Evolutionary conservation across 1,140 invertebrate genomes (phyloP).

Genomic region (Meloidogyne chitwoodi): DNA sequence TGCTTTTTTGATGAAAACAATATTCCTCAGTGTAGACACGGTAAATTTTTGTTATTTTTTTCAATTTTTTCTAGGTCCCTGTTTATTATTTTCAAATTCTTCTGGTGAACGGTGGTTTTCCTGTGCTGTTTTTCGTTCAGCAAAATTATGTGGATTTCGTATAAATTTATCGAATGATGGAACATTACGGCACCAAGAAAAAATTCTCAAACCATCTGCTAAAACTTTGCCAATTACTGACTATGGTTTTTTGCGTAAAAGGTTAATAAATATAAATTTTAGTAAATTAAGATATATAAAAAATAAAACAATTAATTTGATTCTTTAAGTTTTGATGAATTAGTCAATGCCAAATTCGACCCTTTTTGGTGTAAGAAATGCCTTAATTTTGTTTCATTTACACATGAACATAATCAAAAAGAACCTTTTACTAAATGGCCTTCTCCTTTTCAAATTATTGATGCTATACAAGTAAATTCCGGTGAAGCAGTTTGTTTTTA

Average conservation of each 20-base stretch:
- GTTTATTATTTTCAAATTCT: slow-evolving; percentile 12
- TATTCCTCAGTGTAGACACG: slow-evolving; percentile 6
- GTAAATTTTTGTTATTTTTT: not conserved
- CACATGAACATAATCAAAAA: not conserved
- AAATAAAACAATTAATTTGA: not conserved
- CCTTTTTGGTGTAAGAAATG: slow-evolving; percentile 10
- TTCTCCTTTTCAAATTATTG: slow-evolving; percentile 8
- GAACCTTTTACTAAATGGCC: not conserved
- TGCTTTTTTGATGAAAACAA: not conserved
- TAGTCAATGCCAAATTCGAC: not conserved
- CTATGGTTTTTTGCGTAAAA: not conserved
- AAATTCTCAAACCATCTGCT: not conserved
- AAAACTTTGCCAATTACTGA: slow-evolving; percentile 1
- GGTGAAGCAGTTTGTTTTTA: slow-evolving; percentile 6
- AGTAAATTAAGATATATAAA: not conserved
- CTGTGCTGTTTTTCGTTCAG: slow-evolving; percentile 13
- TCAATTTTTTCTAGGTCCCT: slow-evolving; percentile 1
- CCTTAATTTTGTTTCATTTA: not conserved
- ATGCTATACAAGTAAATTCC: not conserved
- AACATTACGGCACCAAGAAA: not conserved
- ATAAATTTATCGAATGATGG: not conserved
- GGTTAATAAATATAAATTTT: no score
- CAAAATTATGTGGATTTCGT: slow-evolving; percentile 3
- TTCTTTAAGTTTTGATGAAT: slow-evolving; percentile 11
- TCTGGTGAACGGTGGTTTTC: slow-evolving; percentile 8